Evolutionary conservation across 1,140 invertebrate genomes (phyloP).

Genomic region (Solen grandis): DNA sequence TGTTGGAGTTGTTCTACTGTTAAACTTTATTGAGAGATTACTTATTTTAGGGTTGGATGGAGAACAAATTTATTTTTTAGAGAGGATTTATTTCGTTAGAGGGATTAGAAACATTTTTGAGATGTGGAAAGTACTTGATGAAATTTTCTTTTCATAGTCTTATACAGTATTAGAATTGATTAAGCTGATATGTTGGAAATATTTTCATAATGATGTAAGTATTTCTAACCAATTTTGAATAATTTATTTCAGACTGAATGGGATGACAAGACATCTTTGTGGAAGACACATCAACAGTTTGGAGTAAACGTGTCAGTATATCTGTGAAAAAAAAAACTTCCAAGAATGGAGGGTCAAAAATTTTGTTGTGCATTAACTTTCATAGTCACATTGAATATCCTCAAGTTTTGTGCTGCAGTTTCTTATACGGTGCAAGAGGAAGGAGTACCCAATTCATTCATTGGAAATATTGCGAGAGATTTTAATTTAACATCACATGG

Average conservation of each 20-base stretch:
- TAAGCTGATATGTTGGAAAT: no score
- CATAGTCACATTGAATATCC: not conserved
- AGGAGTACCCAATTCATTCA: conserved; percentile 19
- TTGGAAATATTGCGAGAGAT: conserved; percentile 49
- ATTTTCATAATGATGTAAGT: no score
- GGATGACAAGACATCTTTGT: not conserved
- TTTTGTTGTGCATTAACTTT: not conserved
- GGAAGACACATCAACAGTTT: not conserved
- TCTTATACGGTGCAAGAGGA: conserved; percentile 29
- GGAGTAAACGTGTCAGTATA: not conserved
- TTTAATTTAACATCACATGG: conserved; percentile 50
- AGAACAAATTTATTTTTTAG: no score
- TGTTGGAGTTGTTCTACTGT: no score
- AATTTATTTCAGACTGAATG: not conserved
- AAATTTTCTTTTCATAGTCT: no score
- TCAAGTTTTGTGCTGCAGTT: not conserved
- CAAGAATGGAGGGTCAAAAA: conserved; percentile 28
- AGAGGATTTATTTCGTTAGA: no score
- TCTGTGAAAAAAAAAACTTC: not conserved
- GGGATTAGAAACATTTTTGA: no score
- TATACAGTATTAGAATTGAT: no score
- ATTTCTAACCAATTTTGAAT: no score
- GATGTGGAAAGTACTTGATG: no score
- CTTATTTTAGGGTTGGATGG: no score
- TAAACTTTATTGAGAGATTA: no score